Base-by-base conservation (phyloP, 2,888 invertebrate species). In the Melinaea menophilus region DNA sequence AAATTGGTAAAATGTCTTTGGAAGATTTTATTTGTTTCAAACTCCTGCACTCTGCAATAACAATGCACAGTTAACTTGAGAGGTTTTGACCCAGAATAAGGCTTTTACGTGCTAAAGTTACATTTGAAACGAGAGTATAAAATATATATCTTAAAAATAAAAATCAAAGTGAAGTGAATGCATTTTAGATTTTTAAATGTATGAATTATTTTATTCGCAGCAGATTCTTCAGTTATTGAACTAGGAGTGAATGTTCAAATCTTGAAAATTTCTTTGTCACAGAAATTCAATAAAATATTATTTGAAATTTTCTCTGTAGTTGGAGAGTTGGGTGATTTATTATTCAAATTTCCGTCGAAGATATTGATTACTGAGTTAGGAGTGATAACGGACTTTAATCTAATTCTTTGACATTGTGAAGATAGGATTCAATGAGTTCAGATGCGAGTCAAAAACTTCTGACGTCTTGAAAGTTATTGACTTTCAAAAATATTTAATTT, bases 1-100 rank as follows among this genome's bases (percentile, higher is more conserved):
- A 9, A 41, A 41, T 41, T 9, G 2, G 41, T 22, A 4, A 35
- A 55, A 56, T 47, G n/a, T 56, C 64, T 58, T 45, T 4, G 35
- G 47, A 47, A 58, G 55, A 58, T 56, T 59, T 59, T 59, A 59
- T 59, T 56, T 59, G 48, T 37, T 34, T 51, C 58, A 55, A 62
- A 55, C 37, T 12, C 31, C 9, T 56, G 9, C 61, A 37, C 46
- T 34, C 41, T 41, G 33, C 62, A 62, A 57, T 47, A 55, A 55
- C 48, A 37, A 37, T 37, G 37, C 37, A 37, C 37, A 7, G 5
- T 37, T 5, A 41, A 41, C 1, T 9, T 5, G 9, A 41, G 11
- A 41, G 41, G 9, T 41, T 5, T 41, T 41, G 41, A 41, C 41
- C 41, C 11, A 41, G 37, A 37, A 37, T 37, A 37, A 37, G 11